Evolutionary conservation across 2,888 invertebrate species (phyloP).

Genomic region (Lymantria monacha): DNA sequence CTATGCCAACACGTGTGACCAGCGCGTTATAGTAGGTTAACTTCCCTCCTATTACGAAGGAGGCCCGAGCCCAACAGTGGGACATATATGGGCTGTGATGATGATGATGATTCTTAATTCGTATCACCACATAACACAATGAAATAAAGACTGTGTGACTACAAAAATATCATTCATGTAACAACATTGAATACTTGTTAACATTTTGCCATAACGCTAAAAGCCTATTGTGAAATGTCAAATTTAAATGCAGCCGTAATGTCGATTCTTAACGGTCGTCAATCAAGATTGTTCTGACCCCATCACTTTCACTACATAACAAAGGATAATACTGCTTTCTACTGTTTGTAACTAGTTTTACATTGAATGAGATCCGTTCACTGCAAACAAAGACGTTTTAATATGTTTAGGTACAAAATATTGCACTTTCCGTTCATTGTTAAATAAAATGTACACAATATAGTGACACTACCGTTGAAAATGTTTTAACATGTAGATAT

Average conservation of each 20-base stretch:
- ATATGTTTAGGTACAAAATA: slow-evolving; percentile 3
- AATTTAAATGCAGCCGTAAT: slow-evolving; percentile 43
- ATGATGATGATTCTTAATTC: too few species aligned
- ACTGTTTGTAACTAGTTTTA: slow-evolving; percentile 45
- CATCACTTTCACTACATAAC: slow-evolving; percentile 59
- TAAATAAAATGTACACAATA: slow-evolving; percentile 19
- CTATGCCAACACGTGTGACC: too few species aligned
- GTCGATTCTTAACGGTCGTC: slow-evolving; percentile 42
- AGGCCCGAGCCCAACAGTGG: too few species aligned
- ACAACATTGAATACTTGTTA: background rate
- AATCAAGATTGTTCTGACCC: slow-evolving; percentile 46
- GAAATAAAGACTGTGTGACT: too few species aligned
- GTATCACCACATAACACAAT: too few species aligned
- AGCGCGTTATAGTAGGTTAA: too few species aligned
- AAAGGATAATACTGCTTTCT: slow-evolving; percentile 68
- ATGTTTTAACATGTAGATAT: too few species aligned
- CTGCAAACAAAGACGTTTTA: slow-evolving; percentile 17
- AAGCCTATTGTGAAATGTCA: slow-evolving; percentile 34
- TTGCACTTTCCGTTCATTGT: slow-evolving; percentile 39
- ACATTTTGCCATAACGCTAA: slow-evolving; percentile 28
- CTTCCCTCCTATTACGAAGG: too few species aligned
- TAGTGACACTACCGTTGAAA: too few species aligned
- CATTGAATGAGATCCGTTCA: slow-evolving; percentile 47
- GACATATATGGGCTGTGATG: too few species aligned
- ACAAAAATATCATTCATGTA: too few species aligned